Conservation (phyloP, 2,888 invertebrate genomes). For the Diarsia dahlii region DNA sequence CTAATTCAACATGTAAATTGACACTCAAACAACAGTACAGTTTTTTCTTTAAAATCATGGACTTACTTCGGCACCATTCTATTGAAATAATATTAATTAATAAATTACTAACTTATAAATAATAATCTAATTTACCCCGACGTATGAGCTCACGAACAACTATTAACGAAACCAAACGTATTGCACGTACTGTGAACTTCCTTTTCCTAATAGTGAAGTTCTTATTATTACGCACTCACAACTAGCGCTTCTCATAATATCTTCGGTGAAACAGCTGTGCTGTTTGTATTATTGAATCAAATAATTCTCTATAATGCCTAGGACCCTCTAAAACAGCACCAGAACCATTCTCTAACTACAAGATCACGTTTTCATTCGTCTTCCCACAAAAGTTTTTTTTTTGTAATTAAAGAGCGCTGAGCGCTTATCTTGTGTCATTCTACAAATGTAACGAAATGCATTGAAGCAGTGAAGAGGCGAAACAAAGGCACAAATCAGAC, state of each 20-base stretch:
- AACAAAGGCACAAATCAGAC: not conserved
- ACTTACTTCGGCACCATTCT: conserved; percentile 60
- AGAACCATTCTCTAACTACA: conserved; percentile 20
- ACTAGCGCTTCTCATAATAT: not conserved
- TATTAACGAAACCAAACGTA: conserved; percentile 24
- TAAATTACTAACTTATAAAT: conserved; percentile 28
- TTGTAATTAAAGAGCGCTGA: conserved; percentile 28
- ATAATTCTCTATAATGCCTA: conserved; percentile 9
- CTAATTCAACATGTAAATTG: conserved; percentile 1
- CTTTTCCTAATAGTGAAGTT: conserved; percentile 11
- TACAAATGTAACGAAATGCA: conserved; percentile 24
- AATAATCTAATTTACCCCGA: conserved; percentile 33
- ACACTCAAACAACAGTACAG: conserved; percentile 18
- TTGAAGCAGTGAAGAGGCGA: conserved; percentile 15
- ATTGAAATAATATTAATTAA: conserved; percentile 36
- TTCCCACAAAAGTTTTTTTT: conserved; percentile 44
- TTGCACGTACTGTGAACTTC: conserved; percentile 20
- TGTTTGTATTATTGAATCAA: conserved; percentile 12
- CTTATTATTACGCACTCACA: conserved; percentile 14
- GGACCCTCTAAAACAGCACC: conserved; percentile 13
- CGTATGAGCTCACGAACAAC: conserved; percentile 60
- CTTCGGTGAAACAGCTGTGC: conserved; percentile 18
- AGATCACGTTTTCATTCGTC: conserved; percentile 51
- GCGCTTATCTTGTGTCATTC: conserved; percentile 39
- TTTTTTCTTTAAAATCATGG: not conserved